These are phyloP conservation scores for Glareola pratincola DNA, from an alignment of 2,113 vertebrate species.

Conservation along the genomic window DNA sequence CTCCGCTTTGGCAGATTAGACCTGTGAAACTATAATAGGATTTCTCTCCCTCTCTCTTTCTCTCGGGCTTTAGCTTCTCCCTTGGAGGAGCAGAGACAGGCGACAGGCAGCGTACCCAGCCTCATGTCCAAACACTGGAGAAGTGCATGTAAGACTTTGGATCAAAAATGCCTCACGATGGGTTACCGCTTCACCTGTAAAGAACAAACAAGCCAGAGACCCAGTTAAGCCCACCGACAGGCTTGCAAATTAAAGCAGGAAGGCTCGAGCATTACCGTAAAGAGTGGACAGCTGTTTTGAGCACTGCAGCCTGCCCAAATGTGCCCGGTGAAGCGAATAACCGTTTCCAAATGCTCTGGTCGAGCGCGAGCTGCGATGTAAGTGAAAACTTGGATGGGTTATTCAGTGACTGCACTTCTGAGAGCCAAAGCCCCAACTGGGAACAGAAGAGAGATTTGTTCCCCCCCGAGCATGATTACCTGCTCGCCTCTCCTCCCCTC, in stretches of 20 bases:
- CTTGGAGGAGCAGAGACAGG: background rate
- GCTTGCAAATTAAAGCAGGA: background rate
- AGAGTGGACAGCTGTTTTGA: background rate
- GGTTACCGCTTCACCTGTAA: background rate
- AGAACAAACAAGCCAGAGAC: background rate
- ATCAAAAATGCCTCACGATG: background rate
- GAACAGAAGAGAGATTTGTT: background rate
- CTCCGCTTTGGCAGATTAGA: constrained; percentile 42
- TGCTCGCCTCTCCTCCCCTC: background rate
- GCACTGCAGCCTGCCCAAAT: background rate
- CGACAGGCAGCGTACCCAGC: background rate
- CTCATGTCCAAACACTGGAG: background rate
- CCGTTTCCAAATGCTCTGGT: background rate
- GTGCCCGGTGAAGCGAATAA: background rate
- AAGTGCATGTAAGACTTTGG: background rate
- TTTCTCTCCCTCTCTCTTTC: background rate
- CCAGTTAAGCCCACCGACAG: background rate
- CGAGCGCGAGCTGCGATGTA: rapidly evolving
- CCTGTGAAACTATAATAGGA: constrained; percentile 22
- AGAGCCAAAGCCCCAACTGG: background rate
- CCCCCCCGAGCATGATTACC: rapidly evolving
- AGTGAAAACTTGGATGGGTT: background rate
- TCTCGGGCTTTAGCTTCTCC: background rate
- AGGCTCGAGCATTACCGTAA: background rate
- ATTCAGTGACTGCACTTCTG: background rate